These are phyloP conservation scores for Amia ocellicauda DNA, from an alignment of 2,113 vertebrate genomes.

Conservation along the genomic window DNA sequence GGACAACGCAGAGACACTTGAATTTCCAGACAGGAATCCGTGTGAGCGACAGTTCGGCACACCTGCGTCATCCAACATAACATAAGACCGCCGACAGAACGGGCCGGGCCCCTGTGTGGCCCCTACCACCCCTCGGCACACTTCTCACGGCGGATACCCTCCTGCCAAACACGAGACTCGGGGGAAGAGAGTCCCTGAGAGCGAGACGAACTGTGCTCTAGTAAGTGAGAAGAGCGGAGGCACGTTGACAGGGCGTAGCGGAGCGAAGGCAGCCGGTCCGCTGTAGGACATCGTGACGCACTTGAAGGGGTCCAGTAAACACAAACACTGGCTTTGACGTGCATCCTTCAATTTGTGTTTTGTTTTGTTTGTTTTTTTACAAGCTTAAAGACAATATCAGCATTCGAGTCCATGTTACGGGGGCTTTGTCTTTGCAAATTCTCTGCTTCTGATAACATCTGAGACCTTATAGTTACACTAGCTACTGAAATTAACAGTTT, in stretches of 20 bases:
- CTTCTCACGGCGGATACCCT: no score
- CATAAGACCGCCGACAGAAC: no score
- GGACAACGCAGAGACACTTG: no score
- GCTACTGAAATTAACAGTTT: slow-evolving; percentile 75
- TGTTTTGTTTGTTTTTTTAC: slow-evolving; percentile 56
- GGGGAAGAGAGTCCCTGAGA: no score
- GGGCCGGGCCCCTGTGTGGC: no score
- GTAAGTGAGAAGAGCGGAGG: slow-evolving; percentile 41
- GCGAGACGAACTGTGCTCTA: slow-evolving; percentile 20
- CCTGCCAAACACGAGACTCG: no score
- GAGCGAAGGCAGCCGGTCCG: slow-evolving; percentile 19
- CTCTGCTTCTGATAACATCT: slow-evolving; percentile 35
- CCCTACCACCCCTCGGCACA: no score
- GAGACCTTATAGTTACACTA: slow-evolving; percentile 75
- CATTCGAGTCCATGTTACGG: slow-evolving; percentile 70
- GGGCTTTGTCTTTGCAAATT: slow-evolving; percentile 41
- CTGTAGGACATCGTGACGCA: no score
- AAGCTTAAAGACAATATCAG: slow-evolving; percentile 70
- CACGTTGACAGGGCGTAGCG: slow-evolving; percentile 32
- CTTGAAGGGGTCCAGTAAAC: slow-evolving; percentile 61
- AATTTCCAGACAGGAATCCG: no score
- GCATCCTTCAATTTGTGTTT: slow-evolving; percentile 32
- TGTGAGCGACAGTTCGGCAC: no score
- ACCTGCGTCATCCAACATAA: no score
- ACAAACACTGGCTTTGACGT: slow-evolving; percentile 3